Evolutionary conservation across 1,140 invertebrate genomes (phyloP), one percentile per base, ranked within the genome.

Genomic region (Drosophila arawakana): DNA sequence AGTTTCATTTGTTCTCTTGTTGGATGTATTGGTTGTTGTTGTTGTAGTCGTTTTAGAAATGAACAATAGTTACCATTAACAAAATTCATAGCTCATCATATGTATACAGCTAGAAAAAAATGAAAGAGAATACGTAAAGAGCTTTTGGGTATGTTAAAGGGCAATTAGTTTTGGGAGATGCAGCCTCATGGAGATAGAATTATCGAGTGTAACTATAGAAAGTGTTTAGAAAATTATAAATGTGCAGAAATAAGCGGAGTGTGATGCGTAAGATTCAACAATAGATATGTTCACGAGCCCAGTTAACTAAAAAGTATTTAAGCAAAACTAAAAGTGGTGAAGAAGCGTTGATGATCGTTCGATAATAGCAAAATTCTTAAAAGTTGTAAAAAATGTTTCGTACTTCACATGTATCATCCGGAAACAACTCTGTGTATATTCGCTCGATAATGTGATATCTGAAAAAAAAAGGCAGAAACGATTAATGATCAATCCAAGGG

Each of bases 341-440:
- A 39, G 34, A 68, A 76, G 60, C 61, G 65, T 66, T 60, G 55
- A 6, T 43, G 21, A 75, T 68, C 63, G 52, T 50, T 76, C 67
- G 78, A 49, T 67, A 65, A 57, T n/a, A 15, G 59, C 35, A 68
- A 73, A 68, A 73, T 39, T 59, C 65, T 80, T 65, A 90, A 44
- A 90, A 74, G 62, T 90, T 81, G 74, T 82, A 86, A 72, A 90
- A 90, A 39, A 90, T 73, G 60, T 92, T 91, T 77, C 90, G 86
- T 92, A 92, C 91, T 91, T 91, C 83, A 86, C 91, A 92, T 80
- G 91, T 73, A 75, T 82, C 71, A 76, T 92, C 85, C 62, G 91
- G 91, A 62, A 74, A 91, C 66, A 85, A 49, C 74, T 90, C 81
- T 73, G 90, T 92, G 69, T 88, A 92, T 81, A 79, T 90, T 70